Conservation (phyloP, 2,888 invertebrate genomes). For the Scaptomyza cyrtandrae region DNA sequence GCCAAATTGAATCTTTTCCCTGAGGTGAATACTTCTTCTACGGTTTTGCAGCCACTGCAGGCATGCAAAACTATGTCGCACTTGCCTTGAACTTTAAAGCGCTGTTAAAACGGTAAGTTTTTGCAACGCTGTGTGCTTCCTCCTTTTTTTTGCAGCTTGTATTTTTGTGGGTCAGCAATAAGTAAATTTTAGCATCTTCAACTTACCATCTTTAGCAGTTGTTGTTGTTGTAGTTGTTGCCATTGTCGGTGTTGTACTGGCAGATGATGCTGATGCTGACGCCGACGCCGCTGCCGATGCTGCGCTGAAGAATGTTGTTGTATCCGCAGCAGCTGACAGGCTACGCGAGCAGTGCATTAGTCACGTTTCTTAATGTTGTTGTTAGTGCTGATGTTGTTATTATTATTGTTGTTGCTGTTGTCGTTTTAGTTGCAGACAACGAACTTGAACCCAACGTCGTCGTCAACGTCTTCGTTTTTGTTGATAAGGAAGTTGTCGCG, state of each 20-base stretch:
- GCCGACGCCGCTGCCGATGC: constrained; percentile 48
- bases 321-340: constrained; percentile 89
- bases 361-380: constrained; percentile 63
- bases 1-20: neutral
- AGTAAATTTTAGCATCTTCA: constrained; percentile 7
- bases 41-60: constrained; percentile 13
- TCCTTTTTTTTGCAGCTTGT: too few relatives aligned
- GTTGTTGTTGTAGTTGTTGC: constrained; percentile 82
- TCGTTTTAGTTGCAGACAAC: constrained; percentile 25
- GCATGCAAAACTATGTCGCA: constrained; percentile 23
- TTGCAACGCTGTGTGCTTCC: neutral
- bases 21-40: neutral
- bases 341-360: constrained; percentile 91
- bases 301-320: constrained; percentile 85
- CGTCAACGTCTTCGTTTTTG: constrained; percentile 9
- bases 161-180: constrained; percentile 31
- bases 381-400: constrained; percentile 20
- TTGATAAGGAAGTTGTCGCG: constrained; percentile 56
- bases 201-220: constrained; percentile 90
- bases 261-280: constrained; percentile 58
- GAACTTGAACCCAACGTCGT: constrained; percentile 45
- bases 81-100: constrained; percentile 41
- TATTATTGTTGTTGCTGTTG: constrained; percentile 9
- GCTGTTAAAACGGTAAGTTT: constrained; percentile 1
- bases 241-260: constrained; percentile 74